These are phyloP conservation scores for Climacteris rufus DNA, from an alignment of 2,113 vertebrate genomes.

Conservation along the genomic window DNA sequence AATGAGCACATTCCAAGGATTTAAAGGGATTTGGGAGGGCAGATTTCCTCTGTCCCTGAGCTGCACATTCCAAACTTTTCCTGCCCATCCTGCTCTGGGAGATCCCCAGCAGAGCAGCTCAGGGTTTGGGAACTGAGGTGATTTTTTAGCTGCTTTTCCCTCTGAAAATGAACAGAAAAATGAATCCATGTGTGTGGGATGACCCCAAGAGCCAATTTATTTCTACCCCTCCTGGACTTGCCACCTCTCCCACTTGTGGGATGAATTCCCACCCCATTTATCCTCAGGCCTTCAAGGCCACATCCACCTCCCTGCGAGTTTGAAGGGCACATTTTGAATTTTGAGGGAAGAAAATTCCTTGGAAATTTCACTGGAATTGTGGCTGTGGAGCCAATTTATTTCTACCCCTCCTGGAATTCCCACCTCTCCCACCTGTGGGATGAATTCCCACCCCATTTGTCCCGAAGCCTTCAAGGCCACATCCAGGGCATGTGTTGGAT, in stretches of 20 bases:
- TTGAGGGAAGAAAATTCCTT: accelerated
- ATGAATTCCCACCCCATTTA: background rate
- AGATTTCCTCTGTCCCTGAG: background rate
- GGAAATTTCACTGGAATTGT: background rate
- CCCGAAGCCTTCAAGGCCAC: background rate
- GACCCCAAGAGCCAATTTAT: background rate
- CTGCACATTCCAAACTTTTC: background rate
- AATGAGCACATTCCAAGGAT: background rate
- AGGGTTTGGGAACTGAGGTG: background rate
- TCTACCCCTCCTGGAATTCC: conserved; percentile 22
- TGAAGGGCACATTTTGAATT: background rate
- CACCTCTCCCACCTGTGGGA: background rate
- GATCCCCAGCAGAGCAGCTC: background rate
- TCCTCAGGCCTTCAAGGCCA: background rate
- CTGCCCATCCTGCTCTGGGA: too few relatives aligned
- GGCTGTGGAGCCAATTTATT: background rate
- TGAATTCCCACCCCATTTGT: background rate
- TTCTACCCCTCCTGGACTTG: conserved; percentile 23
- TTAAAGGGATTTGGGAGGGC: background rate
- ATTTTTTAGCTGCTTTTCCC: background rate
- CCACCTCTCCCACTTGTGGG: background rate
- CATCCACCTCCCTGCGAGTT: background rate
- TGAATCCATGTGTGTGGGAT: background rate
- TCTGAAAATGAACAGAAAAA: background rate
- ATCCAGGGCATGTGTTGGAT: background rate